phyloP scores from a whole-genome alignment of 2,113 vertebrate genomes.

The Microtus pennsylvanicus region DNA sequence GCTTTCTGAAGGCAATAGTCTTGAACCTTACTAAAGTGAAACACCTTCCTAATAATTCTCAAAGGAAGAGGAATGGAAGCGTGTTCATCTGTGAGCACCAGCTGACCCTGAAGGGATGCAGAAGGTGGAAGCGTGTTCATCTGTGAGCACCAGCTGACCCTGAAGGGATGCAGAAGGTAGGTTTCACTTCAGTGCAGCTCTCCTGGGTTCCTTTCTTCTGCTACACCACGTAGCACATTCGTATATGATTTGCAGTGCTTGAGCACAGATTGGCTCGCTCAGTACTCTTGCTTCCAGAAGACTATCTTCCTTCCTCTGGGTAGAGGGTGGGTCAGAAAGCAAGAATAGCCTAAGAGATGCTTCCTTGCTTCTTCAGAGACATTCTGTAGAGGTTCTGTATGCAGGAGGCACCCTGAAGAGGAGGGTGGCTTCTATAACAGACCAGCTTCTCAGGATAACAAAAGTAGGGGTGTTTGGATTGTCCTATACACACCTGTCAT shows the following conservation, averaged over 20 bases:
- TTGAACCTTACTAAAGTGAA: slow-evolving; percentile 77
- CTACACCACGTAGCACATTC: slow-evolving; percentile 57
- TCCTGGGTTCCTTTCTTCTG: slow-evolving; percentile 69
- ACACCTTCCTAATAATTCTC: slow-evolving; percentile 74
- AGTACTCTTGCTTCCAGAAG: slow-evolving; percentile 46
- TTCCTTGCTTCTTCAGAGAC: background rate
- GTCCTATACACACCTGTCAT: background rate
- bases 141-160: background rate
- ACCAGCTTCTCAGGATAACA: background rate
- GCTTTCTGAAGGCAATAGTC: slow-evolving; percentile 75
- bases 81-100: slow-evolving; percentile 58
- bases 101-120: slow-evolving; percentile 74
- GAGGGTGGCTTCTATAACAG: background rate
- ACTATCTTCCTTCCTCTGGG: slow-evolving; percentile 46
- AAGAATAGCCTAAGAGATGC: background rate
- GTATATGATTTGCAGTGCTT: slow-evolving; percentile 72
- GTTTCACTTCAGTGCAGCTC: slow-evolving; percentile 77
- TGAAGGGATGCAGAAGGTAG: slow-evolving; percentile 77
- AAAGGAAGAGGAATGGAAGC: slow-evolving; percentile 48
- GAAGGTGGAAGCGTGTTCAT: slow-evolving; percentile 67
- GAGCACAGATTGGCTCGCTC: slow-evolving; percentile 58
- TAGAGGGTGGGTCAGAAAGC: slow-evolving; percentile 56
- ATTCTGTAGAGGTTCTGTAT: background rate
- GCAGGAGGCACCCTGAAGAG: accelerated
- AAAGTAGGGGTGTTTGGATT: slow-evolving; percentile 26